phyloP scores from a whole-genome alignment of 2,113 vertebrate species.

The Axis porcinus region DNA sequence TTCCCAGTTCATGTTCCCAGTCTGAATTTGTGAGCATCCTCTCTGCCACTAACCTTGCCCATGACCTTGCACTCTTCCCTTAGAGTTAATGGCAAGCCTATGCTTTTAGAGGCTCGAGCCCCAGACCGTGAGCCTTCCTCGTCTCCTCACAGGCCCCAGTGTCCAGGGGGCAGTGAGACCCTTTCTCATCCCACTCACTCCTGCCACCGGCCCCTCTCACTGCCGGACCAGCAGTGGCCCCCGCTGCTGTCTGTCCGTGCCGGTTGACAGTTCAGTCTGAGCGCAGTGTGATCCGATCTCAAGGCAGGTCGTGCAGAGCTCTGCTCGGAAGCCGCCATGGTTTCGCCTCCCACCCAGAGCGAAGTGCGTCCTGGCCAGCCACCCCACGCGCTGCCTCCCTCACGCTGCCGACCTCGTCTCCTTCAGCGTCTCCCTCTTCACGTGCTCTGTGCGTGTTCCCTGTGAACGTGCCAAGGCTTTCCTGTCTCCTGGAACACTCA shows the following conservation, averaged over 20 bases:
- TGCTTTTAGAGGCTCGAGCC: not conserved
- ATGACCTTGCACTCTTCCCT: not conserved
- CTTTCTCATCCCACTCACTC: not conserved
- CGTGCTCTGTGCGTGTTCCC: not conserved
- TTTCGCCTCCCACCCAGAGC: not conserved
- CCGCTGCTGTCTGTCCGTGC: not conserved
- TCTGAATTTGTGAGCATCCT: not conserved
- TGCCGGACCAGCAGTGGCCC: not conserved
- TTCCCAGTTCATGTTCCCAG: not conserved
- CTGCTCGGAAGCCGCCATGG: not conserved
- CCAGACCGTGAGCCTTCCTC: not conserved
- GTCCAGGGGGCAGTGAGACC: not conserved
- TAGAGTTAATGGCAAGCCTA: not conserved
- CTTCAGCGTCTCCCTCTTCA: accelerated
- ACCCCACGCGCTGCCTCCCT: not conserved
- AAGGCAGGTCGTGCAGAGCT: not conserved
- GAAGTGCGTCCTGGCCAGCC: not conserved
- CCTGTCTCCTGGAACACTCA: not conserved
- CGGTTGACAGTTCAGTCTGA: not conserved
- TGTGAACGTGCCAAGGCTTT: not conserved
- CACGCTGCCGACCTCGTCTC: not conserved
- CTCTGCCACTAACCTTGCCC: not conserved
- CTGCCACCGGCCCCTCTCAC: not conserved
- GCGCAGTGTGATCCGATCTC: not conserved
- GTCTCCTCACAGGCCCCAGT: not conserved